Base-by-base conservation (phyloP, 2,113 vertebrate genomes). In the Romanogobio albipinnatus region DNA sequence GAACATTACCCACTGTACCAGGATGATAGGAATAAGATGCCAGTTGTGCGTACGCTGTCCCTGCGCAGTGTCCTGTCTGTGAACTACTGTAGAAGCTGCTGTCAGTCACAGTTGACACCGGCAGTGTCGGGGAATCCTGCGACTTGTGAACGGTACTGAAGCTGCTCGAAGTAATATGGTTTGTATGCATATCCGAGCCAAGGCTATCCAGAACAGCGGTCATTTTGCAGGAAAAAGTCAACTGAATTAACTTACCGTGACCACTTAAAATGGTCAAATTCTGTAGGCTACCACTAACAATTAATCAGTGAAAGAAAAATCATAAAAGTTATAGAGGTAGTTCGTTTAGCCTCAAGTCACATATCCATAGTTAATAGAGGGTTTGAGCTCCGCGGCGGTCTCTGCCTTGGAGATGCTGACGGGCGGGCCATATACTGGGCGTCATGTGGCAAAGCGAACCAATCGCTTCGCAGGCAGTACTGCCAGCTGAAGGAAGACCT, bases 71-170 rank as follows among this genome's bases (percentile, higher is more conserved):
- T 89, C 73, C 94, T 89, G 94, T 93, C 90, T 95, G 94, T 53
- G 94, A 95, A 91, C 95, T 95, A 86, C 93, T 96, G 90, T 96
- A 96, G 91, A 96, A 96, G 93, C 94, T 96, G 94, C 96, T 96
- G 92, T 96, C 96, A 17, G 95, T 96, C 76, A 95, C 96, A 0
- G 95, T 95, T 87, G 96, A 96, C 84, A 96, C 96, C 39, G 95
- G 95, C 53, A 96, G 91, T 33, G 95, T 96, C 58, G 96, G 95
- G 36, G 95, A 96, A 86, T 96, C 96, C 91, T 96, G 96, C 51
- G 95, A 94, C 86, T 96, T 96, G 71, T 87, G 86, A 86, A 96
- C 92, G 89, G 89, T 91, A 93, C 93, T 91, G 61, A 95, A 95
- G 92, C 92, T 94, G 90, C 91, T 93, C 89, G 95, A 93, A 85